Percentiles rank a stretch among this genome's conserved stretches.
Evolutionary conservation across 2,797 vertebrate species (phyloP).

Genomic region (Sebastes oblongus): DNA sequence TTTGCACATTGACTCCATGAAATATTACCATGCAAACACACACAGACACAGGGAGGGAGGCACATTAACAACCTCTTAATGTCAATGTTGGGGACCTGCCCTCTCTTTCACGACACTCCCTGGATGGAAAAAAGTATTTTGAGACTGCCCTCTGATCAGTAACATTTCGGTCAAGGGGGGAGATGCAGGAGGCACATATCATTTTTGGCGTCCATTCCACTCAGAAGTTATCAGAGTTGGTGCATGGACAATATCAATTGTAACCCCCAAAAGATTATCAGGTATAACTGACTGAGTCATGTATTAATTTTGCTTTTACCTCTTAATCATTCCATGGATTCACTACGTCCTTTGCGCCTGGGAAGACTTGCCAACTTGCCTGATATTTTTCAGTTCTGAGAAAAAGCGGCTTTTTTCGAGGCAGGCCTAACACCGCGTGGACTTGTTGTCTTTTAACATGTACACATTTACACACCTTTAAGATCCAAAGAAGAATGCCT

Average conservation of each 20-base stretch:
- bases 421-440: constrained; percentile 22
- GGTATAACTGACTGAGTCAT: constrained; percentile 34
- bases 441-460: constrained; percentile 47
- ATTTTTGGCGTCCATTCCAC: constrained; percentile 33
- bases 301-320: constrained; percentile 37
- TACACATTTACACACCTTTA: constrained; percentile 57
- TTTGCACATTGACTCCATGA: constrained; percentile 85
- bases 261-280: constrained; percentile 42
- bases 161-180: constrained; percentile 6
- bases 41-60: constrained; percentile 1
- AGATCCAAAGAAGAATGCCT: constrained; percentile 78
- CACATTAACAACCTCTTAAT: not conserved
- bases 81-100: constrained; percentile 12
- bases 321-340: constrained; percentile 48
- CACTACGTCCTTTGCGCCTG: constrained; percentile 30
- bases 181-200: constrained; percentile 8
- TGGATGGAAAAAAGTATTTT: constrained; percentile 4
- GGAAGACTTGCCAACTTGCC: constrained; percentile 56
- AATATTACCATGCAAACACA: constrained; percentile 4
- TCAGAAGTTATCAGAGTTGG: constrained; percentile 42
- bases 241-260: constrained; percentile 53
- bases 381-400: constrained; percentile 45
- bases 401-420: constrained; percentile 3
- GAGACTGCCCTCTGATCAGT: constrained; percentile 32
- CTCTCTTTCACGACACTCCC: constrained; percentile 18